Evolutionary conservation across 2,797 vertebrate species (phyloP).

Genomic region (Chlorospingus semifuscus): DNA sequence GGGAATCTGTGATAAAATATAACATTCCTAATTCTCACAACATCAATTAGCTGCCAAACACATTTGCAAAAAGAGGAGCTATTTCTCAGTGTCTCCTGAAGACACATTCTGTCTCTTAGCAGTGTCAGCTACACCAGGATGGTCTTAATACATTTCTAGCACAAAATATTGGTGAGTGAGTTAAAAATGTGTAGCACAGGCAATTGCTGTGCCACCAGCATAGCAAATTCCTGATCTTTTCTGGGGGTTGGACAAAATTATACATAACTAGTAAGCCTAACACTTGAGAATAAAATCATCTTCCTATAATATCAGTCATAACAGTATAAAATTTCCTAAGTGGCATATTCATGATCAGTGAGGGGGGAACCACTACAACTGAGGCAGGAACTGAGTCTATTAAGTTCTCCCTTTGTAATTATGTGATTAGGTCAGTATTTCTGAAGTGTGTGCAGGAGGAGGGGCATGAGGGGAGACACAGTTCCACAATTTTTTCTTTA

Average conservation of each 20-base stretch:
- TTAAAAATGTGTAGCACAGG: not conserved
- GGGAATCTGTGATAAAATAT: not conserved
- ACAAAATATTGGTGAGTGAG: accelerated
- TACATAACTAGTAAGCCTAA: not conserved
- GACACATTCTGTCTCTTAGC: not conserved
- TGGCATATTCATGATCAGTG: not conserved
- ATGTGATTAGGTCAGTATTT: not conserved
- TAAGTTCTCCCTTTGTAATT: not conserved
- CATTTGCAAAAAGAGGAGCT: not conserved
- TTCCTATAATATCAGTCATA: not conserved
- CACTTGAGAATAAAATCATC: not conserved
- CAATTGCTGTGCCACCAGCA: not conserved
- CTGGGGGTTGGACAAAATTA: not conserved
- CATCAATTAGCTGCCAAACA: not conserved
- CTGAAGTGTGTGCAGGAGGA: not conserved
- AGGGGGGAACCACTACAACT: accelerated
- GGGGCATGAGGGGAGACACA: not conserved
- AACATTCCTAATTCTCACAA: not conserved
- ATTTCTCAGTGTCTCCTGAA: not conserved
- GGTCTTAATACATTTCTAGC: not conserved
- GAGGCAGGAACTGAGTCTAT: accelerated
- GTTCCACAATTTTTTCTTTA: not conserved
- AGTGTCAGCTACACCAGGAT: not conserved
- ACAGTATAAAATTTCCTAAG: not conserved
- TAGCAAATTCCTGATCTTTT: not conserved